Evolutionary conservation across 2,113 vertebrate genomes (phyloP), one percentile per base, ranked within the genome.

Genomic region (Indri indri): DNA sequence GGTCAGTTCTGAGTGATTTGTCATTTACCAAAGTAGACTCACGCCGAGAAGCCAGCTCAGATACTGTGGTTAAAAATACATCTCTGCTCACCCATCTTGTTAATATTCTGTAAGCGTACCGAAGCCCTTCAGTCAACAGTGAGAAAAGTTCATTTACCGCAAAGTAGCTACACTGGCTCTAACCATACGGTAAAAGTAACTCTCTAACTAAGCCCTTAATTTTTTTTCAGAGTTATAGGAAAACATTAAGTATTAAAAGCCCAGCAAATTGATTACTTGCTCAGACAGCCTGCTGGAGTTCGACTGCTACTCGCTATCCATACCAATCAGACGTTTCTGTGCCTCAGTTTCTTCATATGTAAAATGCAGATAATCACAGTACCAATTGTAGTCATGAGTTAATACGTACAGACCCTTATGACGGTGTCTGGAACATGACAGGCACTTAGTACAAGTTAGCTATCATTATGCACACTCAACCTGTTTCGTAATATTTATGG

Each of bases 61-160:
- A 73, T 5, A 37, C 50, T 32, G 30, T n/a, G 32, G 68, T 68
- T 93, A 86, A 85, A 96, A 91, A 96, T 85, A 85, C 34, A 79
- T 37, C 85, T 37, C 45, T 61, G 68, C 79, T 91, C 65, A 10
- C 54, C 20, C 40, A 37, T 17, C 61, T 87, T 50, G n/a, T 81
- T 90, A 92, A 70, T 45, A 88, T 54, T 84, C 82, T 71, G 4
- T 10, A 50, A 54, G 16, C 32, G 42, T 71, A 25, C 73, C 34
- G 74, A 66, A 23, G n/a, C 12, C 50, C 57, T 54, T 77, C n/a
- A 14, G 23, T 12, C 79, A 45, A 42, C n/a, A 42, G 84, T 22
- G 66, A 68, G 42, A 47, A 95, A 94, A 68, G 81, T 76, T 92
- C 70, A 57, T 61, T 71, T 54, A 22, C 23, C 82, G 30, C 4